phyloP scores from a whole-genome alignment of 2,888 invertebrate genomes.

The Thalpophila matura region DNA sequence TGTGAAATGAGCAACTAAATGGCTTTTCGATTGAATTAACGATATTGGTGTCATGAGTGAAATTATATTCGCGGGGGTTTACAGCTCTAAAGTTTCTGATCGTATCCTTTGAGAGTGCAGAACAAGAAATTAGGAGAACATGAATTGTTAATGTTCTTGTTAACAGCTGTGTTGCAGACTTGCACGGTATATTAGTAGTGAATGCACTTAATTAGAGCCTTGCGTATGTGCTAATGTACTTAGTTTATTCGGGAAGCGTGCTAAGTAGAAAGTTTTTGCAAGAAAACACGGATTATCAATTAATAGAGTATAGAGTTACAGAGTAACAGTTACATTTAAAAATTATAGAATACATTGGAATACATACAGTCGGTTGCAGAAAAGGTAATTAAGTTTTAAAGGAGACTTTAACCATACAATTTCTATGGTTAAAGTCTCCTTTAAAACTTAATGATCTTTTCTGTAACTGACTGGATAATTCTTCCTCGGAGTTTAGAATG shows the following conservation, averaged over 20 bases:
- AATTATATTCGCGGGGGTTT: not conserved
- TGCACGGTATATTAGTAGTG: not conserved
- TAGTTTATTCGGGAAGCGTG: not conserved
- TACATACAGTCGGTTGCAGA: too few species aligned
- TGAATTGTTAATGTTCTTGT: constrained; percentile 8
- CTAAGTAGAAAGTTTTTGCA: not conserved
- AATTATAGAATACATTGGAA: too few species aligned
- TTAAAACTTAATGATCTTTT: too few species aligned
- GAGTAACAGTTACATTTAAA: too few species aligned
- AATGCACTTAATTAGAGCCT: not conserved
- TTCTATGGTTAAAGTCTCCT: too few species aligned
- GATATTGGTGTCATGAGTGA: not conserved
- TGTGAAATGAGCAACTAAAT: not conserved
- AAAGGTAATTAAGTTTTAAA: too few species aligned
- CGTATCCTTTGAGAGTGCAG: constrained; percentile 1
- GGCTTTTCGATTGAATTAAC: not conserved
- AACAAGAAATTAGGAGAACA: not conserved
- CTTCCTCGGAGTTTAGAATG: not conserved
- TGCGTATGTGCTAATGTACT: not conserved
- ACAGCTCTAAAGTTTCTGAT: not conserved
- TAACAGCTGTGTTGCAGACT: not conserved
- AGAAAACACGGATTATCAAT: too few species aligned
- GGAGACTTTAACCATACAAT: too few species aligned
- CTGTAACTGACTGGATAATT: too few species aligned
- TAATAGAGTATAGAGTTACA: too few species aligned